Evolutionary conservation across 2,113 vertebrate genomes (phyloP).

Genomic region (Excalfactoria chinensis): DNA sequence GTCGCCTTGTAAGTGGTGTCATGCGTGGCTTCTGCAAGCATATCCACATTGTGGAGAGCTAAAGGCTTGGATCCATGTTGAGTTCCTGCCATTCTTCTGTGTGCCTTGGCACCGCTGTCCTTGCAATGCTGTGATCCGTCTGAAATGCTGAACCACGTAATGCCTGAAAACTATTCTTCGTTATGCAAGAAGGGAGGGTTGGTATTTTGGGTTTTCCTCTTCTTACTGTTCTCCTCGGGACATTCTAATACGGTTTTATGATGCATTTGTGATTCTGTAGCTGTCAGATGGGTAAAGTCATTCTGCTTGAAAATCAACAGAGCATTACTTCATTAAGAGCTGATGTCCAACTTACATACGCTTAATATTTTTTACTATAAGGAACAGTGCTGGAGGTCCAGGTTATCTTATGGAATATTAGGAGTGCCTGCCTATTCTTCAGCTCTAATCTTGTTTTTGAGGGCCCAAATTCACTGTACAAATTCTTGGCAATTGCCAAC

Average conservation of each 20-base stretch:
- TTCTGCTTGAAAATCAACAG: conserved; percentile 7
- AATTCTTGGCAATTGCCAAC: background rate
- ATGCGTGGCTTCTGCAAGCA: background rate
- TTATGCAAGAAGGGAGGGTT: background rate
- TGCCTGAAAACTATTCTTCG: background rate
- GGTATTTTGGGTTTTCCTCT: background rate
- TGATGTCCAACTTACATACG: background rate
- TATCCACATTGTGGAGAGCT: background rate
- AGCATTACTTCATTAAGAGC: background rate
- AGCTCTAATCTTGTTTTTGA: background rate
- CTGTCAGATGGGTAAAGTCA: background rate
- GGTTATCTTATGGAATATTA: background rate
- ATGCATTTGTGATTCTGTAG: background rate
- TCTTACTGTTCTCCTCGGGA: background rate
- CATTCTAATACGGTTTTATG: background rate
- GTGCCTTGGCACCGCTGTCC: background rate
- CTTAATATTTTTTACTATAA: background rate
- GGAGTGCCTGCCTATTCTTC: background rate
- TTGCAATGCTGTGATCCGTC: background rate
- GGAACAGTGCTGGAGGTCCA: background rate
- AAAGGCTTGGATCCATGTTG: background rate
- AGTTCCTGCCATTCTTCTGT: background rate
- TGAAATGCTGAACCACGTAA: background rate
- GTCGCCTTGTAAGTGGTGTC: background rate
- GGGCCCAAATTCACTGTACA: background rate